phyloP scores from a whole-genome alignment of 2,113 vertebrate species.

The Xerus inauris region DNA sequence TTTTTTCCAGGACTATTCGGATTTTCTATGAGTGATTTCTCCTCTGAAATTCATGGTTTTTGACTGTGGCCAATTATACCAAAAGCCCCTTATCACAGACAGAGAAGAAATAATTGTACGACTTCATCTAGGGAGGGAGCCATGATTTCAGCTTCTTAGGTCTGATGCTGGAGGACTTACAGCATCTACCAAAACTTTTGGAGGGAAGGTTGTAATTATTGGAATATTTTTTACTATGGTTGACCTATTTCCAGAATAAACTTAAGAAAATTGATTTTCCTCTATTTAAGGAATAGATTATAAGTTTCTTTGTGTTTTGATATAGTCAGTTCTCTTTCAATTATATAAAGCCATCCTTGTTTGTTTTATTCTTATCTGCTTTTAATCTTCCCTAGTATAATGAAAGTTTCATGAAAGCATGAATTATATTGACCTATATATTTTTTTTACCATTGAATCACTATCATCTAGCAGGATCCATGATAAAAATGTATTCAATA shows the following conservation, averaged over 20 bases:
- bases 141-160: slow-evolving; percentile 54
- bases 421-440: background rate
- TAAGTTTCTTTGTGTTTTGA: slow-evolving; percentile 38
- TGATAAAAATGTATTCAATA: background rate
- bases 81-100: background rate
- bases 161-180: slow-evolving; percentile 48
- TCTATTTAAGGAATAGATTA: slow-evolving; percentile 26
- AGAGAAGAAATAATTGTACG: slow-evolving; percentile 56
- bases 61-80: slow-evolving; percentile 37
- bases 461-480: background rate
- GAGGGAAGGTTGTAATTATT: slow-evolving; percentile 44
- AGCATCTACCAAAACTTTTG: slow-evolving; percentile 33
- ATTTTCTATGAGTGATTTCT: slow-evolving; percentile 26
- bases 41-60: slow-evolving; percentile 43
- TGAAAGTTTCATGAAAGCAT: background rate
- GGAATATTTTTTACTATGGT: slow-evolving; percentile 49
- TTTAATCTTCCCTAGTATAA: background rate
- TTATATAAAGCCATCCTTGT: background rate
- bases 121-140: slow-evolving; percentile 33
- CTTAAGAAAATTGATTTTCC: slow-evolving; percentile 59
- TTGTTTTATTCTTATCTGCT: slow-evolving; percentile 45
- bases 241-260: slow-evolving; percentile 62
- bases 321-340: background rate
- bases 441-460: background rate
- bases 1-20: slow-evolving; percentile 49